Evolutionary conservation across 2,888 invertebrate species (phyloP).

Genomic region (Loripinus fragilis): DNA sequence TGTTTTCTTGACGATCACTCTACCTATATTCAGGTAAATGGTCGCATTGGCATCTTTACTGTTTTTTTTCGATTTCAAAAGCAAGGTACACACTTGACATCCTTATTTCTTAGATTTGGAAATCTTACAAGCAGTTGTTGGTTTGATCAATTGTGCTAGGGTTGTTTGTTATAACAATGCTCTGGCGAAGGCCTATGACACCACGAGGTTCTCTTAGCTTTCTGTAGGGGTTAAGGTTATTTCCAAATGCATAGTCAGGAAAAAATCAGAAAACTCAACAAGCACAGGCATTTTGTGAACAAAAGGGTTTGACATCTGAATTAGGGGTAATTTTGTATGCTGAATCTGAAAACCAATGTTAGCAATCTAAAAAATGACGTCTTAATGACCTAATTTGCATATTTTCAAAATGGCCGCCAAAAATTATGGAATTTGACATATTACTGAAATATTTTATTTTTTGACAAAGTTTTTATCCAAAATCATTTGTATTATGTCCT

Average conservation of each 20-base stretch:
- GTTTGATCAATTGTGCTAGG: constrained; percentile 52
- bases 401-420: too few relatives aligned
- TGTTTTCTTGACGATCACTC: constrained; percentile 55
- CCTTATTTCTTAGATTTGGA: constrained; percentile 42
- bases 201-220: constrained; percentile 40
- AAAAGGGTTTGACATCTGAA: too few relatives aligned
- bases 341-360: too few relatives aligned
- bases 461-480: too few relatives aligned
- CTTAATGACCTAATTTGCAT: too few relatives aligned
- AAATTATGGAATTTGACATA: too few relatives aligned
- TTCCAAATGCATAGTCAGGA: not conserved
- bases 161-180: constrained; percentile 30
- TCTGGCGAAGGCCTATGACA: constrained; percentile 51
- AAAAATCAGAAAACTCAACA: too few relatives aligned
- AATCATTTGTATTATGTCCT: too few relatives aligned
- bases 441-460: too few relatives aligned
- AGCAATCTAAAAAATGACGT: too few relatives aligned
- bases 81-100: constrained; percentile 45
- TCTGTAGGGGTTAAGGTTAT: constrained; percentile 36
- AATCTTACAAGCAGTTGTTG: constrained; percentile 55
- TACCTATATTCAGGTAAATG: constrained; percentile 48
- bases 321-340: too few relatives aligned
- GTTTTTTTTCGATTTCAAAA: constrained; percentile 45
- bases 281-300: too few relatives aligned
- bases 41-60: constrained; percentile 44